Evolutionary conservation across 2,888 invertebrate species (phyloP).

Genomic region (Atrina japonica): DNA sequence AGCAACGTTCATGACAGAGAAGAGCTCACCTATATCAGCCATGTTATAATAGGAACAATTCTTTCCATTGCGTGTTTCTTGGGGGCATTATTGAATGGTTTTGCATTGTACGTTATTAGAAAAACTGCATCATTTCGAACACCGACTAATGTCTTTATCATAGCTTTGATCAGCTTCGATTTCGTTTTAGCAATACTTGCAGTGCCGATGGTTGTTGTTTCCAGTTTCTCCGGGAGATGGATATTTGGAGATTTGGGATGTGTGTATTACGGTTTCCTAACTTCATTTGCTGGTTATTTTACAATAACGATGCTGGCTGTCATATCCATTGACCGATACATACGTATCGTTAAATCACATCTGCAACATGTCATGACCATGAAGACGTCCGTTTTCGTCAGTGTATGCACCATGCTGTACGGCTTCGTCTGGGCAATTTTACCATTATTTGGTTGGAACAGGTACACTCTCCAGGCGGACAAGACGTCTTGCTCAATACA

Average conservation of each 20-base stretch:
- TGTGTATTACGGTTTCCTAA: conserved; percentile 18
- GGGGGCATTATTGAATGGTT: no score
- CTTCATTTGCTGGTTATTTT: conserved; percentile 6
- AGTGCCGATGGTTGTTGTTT: conserved; percentile 17
- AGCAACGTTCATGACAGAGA: no score
- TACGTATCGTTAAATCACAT: conserved; percentile 9
- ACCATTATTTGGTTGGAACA: conserved; percentile 29
- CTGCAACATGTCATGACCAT: neutral
- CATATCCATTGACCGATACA: conserved; percentile 18
- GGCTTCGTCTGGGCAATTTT: conserved; percentile 15
- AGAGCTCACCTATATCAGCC: no score
- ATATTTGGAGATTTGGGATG: conserved; percentile 19
- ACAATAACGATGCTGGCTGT: conserved; percentile 24
- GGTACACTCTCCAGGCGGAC: conserved; percentile 15
- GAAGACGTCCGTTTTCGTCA: neutral
- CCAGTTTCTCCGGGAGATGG: conserved; percentile 18
- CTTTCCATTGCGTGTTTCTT: no score
- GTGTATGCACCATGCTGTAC: conserved; percentile 2
- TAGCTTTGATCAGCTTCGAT: conserved; percentile 6
- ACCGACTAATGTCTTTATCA: conserved; percentile 9
- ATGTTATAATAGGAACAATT: no score
- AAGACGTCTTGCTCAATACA: conserved; percentile 15
- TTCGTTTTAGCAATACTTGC: conserved; percentile 18
- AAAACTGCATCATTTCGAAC: no score
- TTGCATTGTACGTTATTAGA: no score